phyloP scores from a whole-genome alignment of 2,113 vertebrate genomes.

The Calonectris borealis region DNA sequence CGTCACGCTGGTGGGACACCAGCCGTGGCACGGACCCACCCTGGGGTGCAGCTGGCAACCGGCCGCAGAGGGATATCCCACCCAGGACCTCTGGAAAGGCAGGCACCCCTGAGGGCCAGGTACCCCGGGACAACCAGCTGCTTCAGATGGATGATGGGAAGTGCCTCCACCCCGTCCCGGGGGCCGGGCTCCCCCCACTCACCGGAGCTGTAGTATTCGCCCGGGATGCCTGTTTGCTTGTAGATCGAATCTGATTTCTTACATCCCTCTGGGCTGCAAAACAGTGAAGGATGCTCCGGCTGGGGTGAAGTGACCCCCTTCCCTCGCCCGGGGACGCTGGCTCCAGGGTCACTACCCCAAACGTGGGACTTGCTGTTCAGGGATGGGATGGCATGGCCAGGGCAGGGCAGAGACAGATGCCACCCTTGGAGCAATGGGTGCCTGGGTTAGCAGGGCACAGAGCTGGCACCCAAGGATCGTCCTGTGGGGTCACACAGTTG shows the following conservation, averaged over 20 bases:
- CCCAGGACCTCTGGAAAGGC: not conserved
- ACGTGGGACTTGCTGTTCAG: not conserved
- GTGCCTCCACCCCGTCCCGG: fast-evolving
- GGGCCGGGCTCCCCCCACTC: not conserved
- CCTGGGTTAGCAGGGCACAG: not conserved
- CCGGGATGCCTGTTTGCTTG: not conserved
- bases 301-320: not conserved
- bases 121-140: not conserved
- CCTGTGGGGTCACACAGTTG: not conserved
- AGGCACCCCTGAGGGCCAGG: not conserved
- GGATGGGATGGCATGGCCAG: not conserved
- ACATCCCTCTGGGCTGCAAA: not conserved
- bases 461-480: not conserved
- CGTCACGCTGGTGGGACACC: not conserved
- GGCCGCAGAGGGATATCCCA: not conserved
- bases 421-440: not conserved
- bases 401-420: not conserved
- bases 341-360: fast-evolving
- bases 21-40: not conserved
- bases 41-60: not conserved
- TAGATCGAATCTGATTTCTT: not conserved
- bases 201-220: slow-evolving; percentile 20
- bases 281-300: not conserved
- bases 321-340: not conserved
- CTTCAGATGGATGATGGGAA: not conserved